Conservation (phyloP, 2,797 vertebrate species). For the Acanthurus tractus region DNA sequence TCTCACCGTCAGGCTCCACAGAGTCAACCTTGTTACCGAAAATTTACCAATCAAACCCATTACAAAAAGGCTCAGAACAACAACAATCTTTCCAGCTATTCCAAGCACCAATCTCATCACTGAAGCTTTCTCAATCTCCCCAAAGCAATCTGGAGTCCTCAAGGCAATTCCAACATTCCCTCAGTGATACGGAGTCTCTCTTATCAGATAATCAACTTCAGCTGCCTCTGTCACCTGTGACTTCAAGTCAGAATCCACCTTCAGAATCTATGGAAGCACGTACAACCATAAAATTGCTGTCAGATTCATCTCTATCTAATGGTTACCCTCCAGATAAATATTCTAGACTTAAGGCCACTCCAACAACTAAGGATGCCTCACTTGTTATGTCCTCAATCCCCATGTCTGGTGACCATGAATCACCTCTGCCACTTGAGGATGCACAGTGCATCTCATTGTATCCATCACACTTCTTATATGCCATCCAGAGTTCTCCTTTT, state of each 20-base stretch:
- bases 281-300: neutral
- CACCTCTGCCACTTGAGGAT: constrained; percentile 23
- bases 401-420: constrained; percentile 19
- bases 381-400: constrained; percentile 10
- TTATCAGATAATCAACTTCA: constrained; percentile 43
- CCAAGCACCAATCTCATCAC: constrained; percentile 38
- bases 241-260: constrained; percentile 19
- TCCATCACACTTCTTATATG: constrained; percentile 14
- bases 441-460: constrained; percentile 3
- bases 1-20: constrained; percentile 59
- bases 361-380: constrained; percentile 11
- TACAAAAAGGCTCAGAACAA: constrained; percentile 36
- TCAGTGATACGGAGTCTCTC: constrained; percentile 33
- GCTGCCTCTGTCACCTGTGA: constrained; percentile 29
- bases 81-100: constrained; percentile 40
- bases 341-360: constrained; percentile 15
- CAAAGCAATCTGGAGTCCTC: constrained; percentile 45
- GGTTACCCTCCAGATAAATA: constrained; percentile 4
- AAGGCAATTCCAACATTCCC: constrained; percentile 51
- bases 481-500: constrained; percentile 1
- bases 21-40: constrained; percentile 50
- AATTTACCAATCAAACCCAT: constrained; percentile 45
- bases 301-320: constrained; percentile 11
- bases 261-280: neutral
- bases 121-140: constrained; percentile 43